Evolutionary conservation across 37 sponge, comb jelly and placozoan genomes (phyloP), one percentile per base, ranked within the genome.

Genomic region (Bolinopsis microptera): DNA sequence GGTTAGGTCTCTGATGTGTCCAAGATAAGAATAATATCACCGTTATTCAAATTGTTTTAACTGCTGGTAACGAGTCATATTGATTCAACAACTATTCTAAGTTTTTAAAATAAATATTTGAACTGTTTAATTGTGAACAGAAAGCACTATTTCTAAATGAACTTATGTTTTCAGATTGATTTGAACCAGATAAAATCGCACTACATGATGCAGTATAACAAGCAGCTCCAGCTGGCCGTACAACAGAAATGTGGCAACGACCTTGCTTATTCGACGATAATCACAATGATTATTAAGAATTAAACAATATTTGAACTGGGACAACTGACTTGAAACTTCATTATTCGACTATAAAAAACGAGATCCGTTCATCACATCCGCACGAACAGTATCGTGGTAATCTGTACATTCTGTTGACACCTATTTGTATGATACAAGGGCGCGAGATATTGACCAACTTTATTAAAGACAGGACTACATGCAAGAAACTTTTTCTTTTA

Each of bases 181-280:
- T 22, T 80, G 22, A 34, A 18, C 23, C 82, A 80, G 37, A 80
- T 80, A 80, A 80, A 80, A 36, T 80, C 82, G 21, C 82, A 80
- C 82, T 80, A 80, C 82, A 80, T 80, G 82, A 80, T 80, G 82
- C 82, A 80, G 37, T 80, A 80, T 31, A 80, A 80, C 82, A 80
- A 80, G 82, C 82, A 80, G 82, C 82, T 80, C 30, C 82, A 80
- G 82, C 38, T 80, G 37, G 82, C 82, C 3, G 82, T 80, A 16
- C 82, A 80, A 22, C 82, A 80, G 38, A 80, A 80, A 34, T 80
- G 82, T 22, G 82, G 82, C 3, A 80, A 80, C 30, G 82, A 80
- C 38, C 34, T 8, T 22, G 36, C 82, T 8, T 80, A 80, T 22
- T 80, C 82, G 36, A 80, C 24, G 21, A 80, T 80, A 80, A 80